Conservation (phyloP, 2,113 vertebrate species). For the Corynorhinus townsendii region DNA sequence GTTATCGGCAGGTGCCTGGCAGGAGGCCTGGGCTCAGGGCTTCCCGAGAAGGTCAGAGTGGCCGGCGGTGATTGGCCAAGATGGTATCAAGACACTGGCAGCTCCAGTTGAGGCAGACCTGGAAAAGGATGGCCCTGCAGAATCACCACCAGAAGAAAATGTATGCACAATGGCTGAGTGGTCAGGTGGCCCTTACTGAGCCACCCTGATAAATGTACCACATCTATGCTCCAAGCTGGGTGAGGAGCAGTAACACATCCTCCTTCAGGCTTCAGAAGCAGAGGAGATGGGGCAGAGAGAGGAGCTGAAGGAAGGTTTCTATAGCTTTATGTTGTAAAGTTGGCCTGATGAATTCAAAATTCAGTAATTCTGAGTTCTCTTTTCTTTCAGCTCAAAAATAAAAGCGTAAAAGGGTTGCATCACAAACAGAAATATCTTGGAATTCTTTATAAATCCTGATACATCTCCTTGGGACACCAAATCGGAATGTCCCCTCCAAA, state of each 20-base stretch:
- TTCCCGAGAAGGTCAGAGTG: not conserved
- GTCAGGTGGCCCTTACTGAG: not conserved
- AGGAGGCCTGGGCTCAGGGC: not conserved
- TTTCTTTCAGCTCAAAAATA: constrained; percentile 32
- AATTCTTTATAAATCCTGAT: not conserved
- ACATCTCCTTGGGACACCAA: not conserved
- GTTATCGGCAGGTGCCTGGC: not conserved
- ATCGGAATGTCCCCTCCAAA: not conserved
- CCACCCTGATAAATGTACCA: not conserved
- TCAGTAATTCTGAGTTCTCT: not conserved
- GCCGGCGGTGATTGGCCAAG: not conserved
- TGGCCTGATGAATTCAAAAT: not conserved
- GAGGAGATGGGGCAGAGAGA: not conserved
- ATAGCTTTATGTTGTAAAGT: not conserved
- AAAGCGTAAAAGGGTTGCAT: not conserved
- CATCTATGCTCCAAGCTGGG: not conserved
- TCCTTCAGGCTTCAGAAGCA: not conserved
- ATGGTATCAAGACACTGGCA: not conserved
- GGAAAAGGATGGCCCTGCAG: not conserved
- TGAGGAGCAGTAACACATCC: not conserved
- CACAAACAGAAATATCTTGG: not conserved
- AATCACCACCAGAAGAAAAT: not conserved
- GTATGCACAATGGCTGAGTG: fast-evolving
- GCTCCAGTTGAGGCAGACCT: not conserved
- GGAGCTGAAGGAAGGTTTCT: not conserved